A percentile compares a stretch with the other conserved stretches of the same genome.
phyloP scores from a whole-genome alignment of 30 jellyfish, hydroid and myxozoan genomes.

The Hydra vulgaris region DNA sequence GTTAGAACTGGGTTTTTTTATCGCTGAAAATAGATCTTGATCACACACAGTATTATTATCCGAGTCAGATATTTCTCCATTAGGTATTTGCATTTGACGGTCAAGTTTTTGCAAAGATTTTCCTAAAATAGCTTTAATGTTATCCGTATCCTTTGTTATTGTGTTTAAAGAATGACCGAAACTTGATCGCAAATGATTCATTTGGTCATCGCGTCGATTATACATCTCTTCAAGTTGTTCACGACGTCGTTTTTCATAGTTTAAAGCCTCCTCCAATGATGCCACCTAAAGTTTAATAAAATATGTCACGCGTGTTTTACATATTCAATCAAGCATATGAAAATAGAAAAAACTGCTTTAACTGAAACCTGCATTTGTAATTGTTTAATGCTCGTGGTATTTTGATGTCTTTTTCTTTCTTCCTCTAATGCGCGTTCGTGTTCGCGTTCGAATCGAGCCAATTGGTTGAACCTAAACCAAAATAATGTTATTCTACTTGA shows the following conservation, averaged over 20 bases:
- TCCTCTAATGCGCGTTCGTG: not conserved
- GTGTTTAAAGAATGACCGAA: slow-evolving; percentile 81
- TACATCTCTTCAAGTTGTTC: slow-evolving; percentile 60
- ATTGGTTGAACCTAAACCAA: not conserved
- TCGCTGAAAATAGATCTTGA: not conserved
- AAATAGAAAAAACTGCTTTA: too few relatives aligned
- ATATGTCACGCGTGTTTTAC: too few relatives aligned
- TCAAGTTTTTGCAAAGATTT: slow-evolving; percentile 76
- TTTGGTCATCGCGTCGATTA: slow-evolving; percentile 56
- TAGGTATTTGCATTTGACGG: slow-evolving; percentile 42
- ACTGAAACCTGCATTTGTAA: not conserved
- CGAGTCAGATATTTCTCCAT: slow-evolving; percentile 54
- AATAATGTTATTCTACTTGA: too few relatives aligned
- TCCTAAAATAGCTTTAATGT: slow-evolving; percentile 57
- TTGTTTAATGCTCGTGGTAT: not conserved
- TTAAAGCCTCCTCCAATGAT: slow-evolving; percentile 24
- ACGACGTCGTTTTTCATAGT: slow-evolving; percentile 49
- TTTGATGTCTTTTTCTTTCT: not conserved
- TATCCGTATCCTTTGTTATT: slow-evolving; percentile 63
- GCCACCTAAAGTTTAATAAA: slow-evolving; percentile 17
- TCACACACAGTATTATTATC: slow-evolving; percentile 42
- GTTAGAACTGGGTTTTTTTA: not conserved
- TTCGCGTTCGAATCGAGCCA: not conserved
- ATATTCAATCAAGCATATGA: too few relatives aligned
- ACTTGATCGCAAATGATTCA: slow-evolving; percentile 47